These are phyloP conservation scores for Ectobius pallidus DNA, from an alignment of 2,888 invertebrate genomes.

Conservation along the genomic window DNA sequence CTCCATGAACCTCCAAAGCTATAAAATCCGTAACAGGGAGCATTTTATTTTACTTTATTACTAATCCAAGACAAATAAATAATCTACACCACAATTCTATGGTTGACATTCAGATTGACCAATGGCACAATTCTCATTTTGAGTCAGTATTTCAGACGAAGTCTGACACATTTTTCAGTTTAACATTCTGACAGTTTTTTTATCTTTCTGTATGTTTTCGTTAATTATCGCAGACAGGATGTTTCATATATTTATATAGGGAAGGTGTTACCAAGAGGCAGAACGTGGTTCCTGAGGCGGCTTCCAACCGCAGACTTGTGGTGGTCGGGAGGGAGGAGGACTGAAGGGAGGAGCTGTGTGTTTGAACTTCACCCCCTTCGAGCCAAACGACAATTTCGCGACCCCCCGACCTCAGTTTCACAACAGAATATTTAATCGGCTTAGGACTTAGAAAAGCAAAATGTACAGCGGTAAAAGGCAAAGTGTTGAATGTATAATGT, in stretches of 20 bases:
- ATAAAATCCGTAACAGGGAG: no score
- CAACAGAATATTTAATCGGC: slow-evolving; percentile 30
- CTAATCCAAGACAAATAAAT: no score
- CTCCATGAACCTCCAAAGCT: no score
- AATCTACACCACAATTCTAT: no score
- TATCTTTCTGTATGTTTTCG: not conserved
- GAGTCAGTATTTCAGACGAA: no score
- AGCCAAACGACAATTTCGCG: slow-evolving; percentile 24
- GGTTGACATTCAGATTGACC: no score
- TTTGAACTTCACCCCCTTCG: slow-evolving; percentile 23
- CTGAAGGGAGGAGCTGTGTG: not conserved
- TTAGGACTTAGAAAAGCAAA: slow-evolving; percentile 29
- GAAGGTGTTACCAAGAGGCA: not conserved
- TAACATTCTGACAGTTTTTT: no score
- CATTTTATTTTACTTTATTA: no score
- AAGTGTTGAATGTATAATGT: slow-evolving; percentile 15
- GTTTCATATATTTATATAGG: slow-evolving; percentile 20
- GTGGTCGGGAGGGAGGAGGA: not conserved
- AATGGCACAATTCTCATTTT: no score
- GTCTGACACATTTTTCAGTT: no score
- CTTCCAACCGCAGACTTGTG: slow-evolving; percentile 18
- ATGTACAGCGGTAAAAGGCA: not conserved
- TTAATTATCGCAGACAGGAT: slow-evolving; percentile 21
- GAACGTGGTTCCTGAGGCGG: not conserved
- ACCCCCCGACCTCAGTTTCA: slow-evolving; percentile 15